Base-by-base conservation (phyloP, 1,140 invertebrate genomes). In the Galleria mellonella region DNA sequence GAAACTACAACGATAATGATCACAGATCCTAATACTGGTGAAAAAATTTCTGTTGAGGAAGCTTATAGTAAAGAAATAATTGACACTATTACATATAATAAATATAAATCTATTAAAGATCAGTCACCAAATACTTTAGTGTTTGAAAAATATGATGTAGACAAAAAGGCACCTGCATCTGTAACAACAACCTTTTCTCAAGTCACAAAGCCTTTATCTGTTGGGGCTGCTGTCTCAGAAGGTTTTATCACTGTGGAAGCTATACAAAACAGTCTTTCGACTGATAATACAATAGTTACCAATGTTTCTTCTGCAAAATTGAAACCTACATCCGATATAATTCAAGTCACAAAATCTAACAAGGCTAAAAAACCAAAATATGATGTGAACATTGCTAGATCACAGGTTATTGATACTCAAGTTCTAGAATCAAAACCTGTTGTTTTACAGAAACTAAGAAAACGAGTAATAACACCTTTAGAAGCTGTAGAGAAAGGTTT, bases 381-480 rank as follows among this genome's bases (percentile, higher is more conserved):
- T 56, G 88, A 87, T 73, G 89, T 92, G 0, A 89, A 88, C 12
- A 88, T 92, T 55, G 89, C 91, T 32, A 82, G 88, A 72, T 89
- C 91, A 14, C 61, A 53, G 49, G 72, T 88, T 33, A 38, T 89
- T 33, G 79, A 87, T 40, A 72, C 77, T 60, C 87, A 88, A 9
- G 88, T 90, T 43, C 64, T 86, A 13, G 91, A 92, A 57, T 88
- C 88, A 9, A 93, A 92, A 73, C 88, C 92, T 37, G 89, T 94
- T 9, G 87, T 94, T 5, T 75, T 96, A 33, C 93, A 95, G 70
- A 94, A 94, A 67, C 89, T 95, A 71, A 87, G 92, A 15, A 94
- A 92, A 72, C 91, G 91, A 48, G 89, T 93, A 11, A 77, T 96
- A 0, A 89, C 89, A 43, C 90, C 92, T 0, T 88, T 88, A 39